A percentile compares a stretch with the other conserved stretches of the same genome.
Evolutionary conservation across 2,888 invertebrate species (phyloP).

Genomic region (Mallateleia sp.): DNA sequence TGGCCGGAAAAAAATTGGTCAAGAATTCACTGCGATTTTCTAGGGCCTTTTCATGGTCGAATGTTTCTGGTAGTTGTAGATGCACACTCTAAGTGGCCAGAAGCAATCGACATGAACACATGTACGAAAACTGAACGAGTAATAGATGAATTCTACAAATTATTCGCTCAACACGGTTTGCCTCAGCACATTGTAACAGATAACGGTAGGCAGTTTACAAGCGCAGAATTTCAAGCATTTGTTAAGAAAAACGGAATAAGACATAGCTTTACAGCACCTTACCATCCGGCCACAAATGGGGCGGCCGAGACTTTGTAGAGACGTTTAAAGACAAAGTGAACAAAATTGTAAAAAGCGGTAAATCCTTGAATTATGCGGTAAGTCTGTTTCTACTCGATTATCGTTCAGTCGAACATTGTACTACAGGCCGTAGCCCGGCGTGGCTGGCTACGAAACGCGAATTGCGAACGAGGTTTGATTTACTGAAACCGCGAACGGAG

Average conservation of each 20-base stretch:
- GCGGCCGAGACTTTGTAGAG: slow-evolving; percentile 43
- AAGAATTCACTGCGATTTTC: slow-evolving; percentile 59
- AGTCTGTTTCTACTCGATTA: slow-evolving; percentile 34
- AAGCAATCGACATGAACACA: slow-evolving; percentile 42
- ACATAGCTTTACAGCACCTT: slow-evolving; percentile 23
- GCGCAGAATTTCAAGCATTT: not conserved
- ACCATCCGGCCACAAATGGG: slow-evolving; percentile 44
- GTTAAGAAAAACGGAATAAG: not conserved
- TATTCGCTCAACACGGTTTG: slow-evolving; percentile 71
- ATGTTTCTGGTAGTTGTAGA: slow-evolving; percentile 63
- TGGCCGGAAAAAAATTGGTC: slow-evolving; percentile 50
- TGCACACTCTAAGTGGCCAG: slow-evolving; percentile 59
- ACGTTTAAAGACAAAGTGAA: slow-evolving; percentile 43
- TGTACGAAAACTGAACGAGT: slow-evolving; percentile 28
- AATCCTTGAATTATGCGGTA: slow-evolving; percentile 3
- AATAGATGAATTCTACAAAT: slow-evolving; percentile 19
- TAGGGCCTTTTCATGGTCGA: slow-evolving; percentile 49
- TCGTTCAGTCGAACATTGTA: slow-evolving; percentile 41
- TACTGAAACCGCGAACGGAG: slow-evolving; percentile 9
- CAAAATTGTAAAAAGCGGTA: slow-evolving; percentile 38
- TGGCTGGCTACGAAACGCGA: slow-evolving; percentile 20
- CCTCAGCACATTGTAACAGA: slow-evolving; percentile 74
- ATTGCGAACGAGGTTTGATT: slow-evolving; percentile 28
- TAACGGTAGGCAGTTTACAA: slow-evolving; percentile 39
- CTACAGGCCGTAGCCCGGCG: slow-evolving; percentile 37